Conservation (phyloP, 2,888 invertebrate genomes). For the Drosophila nr. perissopoda region DNA sequence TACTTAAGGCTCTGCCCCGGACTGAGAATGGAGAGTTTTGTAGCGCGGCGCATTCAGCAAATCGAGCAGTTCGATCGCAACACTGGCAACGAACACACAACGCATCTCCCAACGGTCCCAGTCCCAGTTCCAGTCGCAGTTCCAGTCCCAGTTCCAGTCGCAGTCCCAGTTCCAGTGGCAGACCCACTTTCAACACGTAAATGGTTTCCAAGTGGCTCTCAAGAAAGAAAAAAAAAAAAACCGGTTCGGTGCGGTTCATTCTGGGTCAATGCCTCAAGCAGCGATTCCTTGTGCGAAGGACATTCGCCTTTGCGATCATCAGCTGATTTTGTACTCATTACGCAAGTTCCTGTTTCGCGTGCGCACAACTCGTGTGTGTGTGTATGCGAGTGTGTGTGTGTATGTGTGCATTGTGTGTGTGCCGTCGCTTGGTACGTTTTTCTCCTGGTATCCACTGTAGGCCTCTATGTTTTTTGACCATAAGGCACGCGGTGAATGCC, state of each 20-base stretch:
- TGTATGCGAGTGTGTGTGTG: slow-evolving; percentile 6
- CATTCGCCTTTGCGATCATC: slow-evolving; percentile 33
- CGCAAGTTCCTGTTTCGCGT: slow-evolving; percentile 40
- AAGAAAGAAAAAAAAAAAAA: slow-evolving; percentile 15
- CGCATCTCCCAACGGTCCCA: slow-evolving; percentile 4
- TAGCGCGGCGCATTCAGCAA: slow-evolving; percentile 58
- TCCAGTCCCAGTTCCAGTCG: background rate
- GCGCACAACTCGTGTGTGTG: background rate
- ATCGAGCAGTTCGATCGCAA: slow-evolving; percentile 77
- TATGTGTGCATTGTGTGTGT: slow-evolving; percentile 12
- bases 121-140: background rate
- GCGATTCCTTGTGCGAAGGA: slow-evolving; percentile 27
- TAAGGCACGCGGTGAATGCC: slow-evolving; percentile 99
- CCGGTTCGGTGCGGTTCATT: slow-evolving; percentile 54
- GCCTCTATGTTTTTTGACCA: slow-evolving; percentile 95
- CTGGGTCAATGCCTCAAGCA: slow-evolving; percentile 39
- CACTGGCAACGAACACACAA: slow-evolving; percentile 65
- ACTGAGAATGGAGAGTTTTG: slow-evolving; percentile 65
- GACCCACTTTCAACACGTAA: background rate
- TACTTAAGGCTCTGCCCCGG: slow-evolving; percentile 74
- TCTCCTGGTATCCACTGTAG: slow-evolving; percentile 98
- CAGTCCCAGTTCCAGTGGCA: background rate
- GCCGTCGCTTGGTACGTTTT: slow-evolving; percentile 85
- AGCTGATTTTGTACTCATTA: slow-evolving; percentile 51
- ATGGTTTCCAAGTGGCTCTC: slow-evolving; percentile 3